phyloP scores from a whole-genome alignment of 2,113 vertebrate genomes.

The Pagrus major region DNA sequence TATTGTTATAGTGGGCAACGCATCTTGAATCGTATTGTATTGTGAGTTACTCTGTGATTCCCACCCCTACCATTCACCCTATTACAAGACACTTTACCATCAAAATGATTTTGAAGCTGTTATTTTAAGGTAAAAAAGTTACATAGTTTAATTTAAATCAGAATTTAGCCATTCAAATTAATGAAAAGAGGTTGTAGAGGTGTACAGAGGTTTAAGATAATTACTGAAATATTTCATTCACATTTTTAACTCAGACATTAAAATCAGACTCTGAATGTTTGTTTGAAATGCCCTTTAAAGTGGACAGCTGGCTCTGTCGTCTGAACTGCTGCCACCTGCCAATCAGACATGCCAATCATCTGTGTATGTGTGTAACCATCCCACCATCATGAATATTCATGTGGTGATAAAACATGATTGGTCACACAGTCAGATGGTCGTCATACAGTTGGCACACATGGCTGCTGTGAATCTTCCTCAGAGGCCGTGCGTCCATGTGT shows the following conservation, averaged over 20 bases:
- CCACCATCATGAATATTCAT: constrained; percentile 75
- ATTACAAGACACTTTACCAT: no score
- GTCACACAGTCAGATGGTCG: constrained; percentile 78
- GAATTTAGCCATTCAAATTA: neutral
- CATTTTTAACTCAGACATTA: constrained; percentile 22
- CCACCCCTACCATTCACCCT: no score
- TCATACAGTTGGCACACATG: constrained; percentile 58
- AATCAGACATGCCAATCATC: constrained; percentile 73
- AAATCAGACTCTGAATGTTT: constrained; percentile 41
- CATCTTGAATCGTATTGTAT: no score
- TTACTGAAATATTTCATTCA: constrained; percentile 7
- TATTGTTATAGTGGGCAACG: no score
- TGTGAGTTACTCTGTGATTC: no score
- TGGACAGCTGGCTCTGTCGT: constrained; percentile 76
- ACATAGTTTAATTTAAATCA: no score
- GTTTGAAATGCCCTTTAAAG: constrained; percentile 66
- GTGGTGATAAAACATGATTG: constrained; percentile 68
- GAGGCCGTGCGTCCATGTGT: constrained; percentile 6
- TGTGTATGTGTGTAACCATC: constrained; percentile 30
- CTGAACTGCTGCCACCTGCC: constrained; percentile 75
- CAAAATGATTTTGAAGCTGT: no score
- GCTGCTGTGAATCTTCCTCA: constrained; percentile 47
- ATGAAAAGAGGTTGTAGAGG: neutral
- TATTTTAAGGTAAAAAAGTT: no score
- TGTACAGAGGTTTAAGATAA: neutral